Conservation (phyloP, 2,113 vertebrate species). For the Synodontis membranacea region DNA sequence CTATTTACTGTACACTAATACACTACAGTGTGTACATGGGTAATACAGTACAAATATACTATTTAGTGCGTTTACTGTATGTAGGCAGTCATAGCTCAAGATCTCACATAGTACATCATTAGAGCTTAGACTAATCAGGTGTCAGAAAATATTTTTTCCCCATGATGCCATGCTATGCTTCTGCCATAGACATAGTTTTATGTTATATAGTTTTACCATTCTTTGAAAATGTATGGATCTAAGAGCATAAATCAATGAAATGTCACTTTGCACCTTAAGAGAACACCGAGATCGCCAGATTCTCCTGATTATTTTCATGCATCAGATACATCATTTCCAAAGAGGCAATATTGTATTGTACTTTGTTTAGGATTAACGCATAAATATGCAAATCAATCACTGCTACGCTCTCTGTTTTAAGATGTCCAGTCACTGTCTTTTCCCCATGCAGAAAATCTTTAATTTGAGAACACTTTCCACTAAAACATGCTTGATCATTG, state of each 20-base stretch:
- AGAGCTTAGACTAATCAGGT: neutral
- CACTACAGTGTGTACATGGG: too few relatives aligned
- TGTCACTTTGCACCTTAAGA: neutral
- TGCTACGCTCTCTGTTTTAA: neutral
- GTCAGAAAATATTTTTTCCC: neutral
- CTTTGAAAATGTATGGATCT: neutral
- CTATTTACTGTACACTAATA: too few relatives aligned
- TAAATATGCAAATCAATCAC: neutral
- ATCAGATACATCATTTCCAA: neutral
- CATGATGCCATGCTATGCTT: neutral
- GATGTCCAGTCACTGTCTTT: neutral
- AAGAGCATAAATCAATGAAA: neutral
- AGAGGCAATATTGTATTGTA: neutral
- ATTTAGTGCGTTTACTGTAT: too few relatives aligned
- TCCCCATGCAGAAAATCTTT: neutral
- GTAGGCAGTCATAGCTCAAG: too few relatives aligned
- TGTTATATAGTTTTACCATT: too few relatives aligned
- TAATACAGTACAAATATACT: too few relatives aligned
- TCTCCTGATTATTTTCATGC: neutral
- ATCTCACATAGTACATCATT: neutral
- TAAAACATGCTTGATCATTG: slow-evolving; percentile 50
- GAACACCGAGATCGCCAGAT: neutral
- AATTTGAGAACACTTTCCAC: slow-evolving; percentile 19
- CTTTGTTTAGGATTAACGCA: neutral
- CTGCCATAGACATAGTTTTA: neutral